A percentile compares a stretch with the other conserved stretches of the same genome.
Conservation (phyloP, 2,888 invertebrate species). For the Aricia artaxerxes region DNA sequence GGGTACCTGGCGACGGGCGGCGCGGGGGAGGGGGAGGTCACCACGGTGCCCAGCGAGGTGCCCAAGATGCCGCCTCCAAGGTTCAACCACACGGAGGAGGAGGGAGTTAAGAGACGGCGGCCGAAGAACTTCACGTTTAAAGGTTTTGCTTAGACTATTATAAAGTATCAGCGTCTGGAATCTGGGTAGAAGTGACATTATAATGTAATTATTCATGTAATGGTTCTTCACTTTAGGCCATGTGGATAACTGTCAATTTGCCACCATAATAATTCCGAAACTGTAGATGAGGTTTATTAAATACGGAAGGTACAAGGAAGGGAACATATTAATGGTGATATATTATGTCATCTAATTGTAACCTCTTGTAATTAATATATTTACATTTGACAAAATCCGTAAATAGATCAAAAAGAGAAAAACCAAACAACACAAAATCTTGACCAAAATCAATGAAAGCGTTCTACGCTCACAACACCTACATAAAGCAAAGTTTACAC, state of each 20-base stretch:
- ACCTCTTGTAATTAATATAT: neutral
- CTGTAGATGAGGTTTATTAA: neutral
- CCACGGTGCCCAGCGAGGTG: conserved; percentile 76
- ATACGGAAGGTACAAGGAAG: neutral
- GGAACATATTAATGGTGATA: neutral
- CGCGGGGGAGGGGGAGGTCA: conserved; percentile 65
- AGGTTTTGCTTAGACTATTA: conserved; percentile 46
- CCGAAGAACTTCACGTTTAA: conserved; percentile 71
- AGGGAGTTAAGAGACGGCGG: conserved; percentile 62
- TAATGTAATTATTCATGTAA: too few relatives aligned
- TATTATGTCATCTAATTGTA: neutral
- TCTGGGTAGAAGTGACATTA: neutral
- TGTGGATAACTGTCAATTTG: neutral
- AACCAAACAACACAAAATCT: neutral
- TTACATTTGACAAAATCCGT: neutral
- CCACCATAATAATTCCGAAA: neutral
- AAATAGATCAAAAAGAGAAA: neutral
- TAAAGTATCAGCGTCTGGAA: neutral
- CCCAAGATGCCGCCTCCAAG: conserved; percentile 77
- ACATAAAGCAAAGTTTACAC: neutral
- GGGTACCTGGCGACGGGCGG: conserved; percentile 80
- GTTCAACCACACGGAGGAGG: conserved; percentile 62
- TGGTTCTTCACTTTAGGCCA: too few relatives aligned
- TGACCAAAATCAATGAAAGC: neutral
- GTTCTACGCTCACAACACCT: neutral